Percentiles rank a stretch among this genome's conserved stretches.
Conservation (phyloP, 2,888 invertebrate species). For the Lycaena phlaeas region DNA sequence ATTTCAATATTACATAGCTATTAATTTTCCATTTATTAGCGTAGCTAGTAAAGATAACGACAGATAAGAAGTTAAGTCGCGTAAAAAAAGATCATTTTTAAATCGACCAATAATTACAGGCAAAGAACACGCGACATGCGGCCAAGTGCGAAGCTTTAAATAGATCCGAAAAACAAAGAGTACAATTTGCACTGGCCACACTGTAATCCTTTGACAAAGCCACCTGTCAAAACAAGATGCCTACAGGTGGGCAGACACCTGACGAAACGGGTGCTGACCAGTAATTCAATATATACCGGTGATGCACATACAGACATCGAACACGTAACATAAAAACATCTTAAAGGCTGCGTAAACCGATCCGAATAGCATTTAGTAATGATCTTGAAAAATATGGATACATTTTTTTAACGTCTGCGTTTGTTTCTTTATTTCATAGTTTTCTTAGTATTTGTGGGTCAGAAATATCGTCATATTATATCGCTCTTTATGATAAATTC, state of each 20-base stretch:
- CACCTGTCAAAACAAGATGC: slow-evolving; percentile 63
- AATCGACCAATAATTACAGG: slow-evolving; percentile 3
- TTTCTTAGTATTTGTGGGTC: too few relatives aligned
- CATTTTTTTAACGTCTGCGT: not conserved
- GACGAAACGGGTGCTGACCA: slow-evolving; percentile 24
- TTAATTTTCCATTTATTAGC: too few relatives aligned
- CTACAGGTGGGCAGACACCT: slow-evolving; percentile 56
- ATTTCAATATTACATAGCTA: not conserved
- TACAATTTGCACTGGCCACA: slow-evolving; percentile 22
- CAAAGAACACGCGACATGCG: slow-evolving; percentile 10
- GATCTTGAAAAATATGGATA: not conserved
- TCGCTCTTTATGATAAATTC: too few relatives aligned
- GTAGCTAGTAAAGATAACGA: not conserved
- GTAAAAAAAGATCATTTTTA: not conserved
- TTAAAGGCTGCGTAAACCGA: not conserved
- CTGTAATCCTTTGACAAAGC: slow-evolving; percentile 42
- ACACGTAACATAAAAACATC: slow-evolving; percentile 6
- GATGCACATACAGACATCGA: not conserved
- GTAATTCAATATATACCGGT: slow-evolving; percentile 6
- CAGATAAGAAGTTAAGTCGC: too few relatives aligned
- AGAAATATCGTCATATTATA: too few relatives aligned
- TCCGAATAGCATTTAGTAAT: slow-evolving; percentile 1
- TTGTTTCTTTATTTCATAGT: not conserved
- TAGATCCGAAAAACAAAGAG: slow-evolving; percentile 27
- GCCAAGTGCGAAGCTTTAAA: slow-evolving; percentile 19